A percentile compares a stretch with the other conserved stretches of the same genome.
Evolutionary conservation across 2,113 vertebrate species (phyloP).

Genomic region (Salvelinus sp.): DNA sequence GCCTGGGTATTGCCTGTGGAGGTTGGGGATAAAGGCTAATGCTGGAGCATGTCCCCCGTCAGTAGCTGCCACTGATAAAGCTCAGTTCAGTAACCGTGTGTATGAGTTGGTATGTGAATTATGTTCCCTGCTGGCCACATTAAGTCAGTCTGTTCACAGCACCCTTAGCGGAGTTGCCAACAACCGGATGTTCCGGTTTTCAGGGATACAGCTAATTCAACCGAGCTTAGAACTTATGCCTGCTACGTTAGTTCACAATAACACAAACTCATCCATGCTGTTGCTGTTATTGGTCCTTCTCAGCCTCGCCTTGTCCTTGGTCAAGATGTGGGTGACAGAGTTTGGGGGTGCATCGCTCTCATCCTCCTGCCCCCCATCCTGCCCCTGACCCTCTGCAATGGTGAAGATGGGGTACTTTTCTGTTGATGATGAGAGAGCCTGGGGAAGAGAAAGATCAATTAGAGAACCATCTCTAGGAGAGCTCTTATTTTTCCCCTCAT

Average conservation of each 20-base stretch:
- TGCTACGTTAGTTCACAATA: slow-evolving; percentile 67
- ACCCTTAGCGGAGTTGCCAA: no score
- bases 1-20: neutral
- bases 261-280: slow-evolving; percentile 84
- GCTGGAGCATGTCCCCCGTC: neutral
- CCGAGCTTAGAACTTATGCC: no score
- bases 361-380: slow-evolving; percentile 65
- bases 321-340: slow-evolving; percentile 47
- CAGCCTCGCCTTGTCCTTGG: slow-evolving; percentile 41
- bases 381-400: slow-evolving; percentile 77
- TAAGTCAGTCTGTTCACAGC: neutral
- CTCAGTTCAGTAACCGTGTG: slow-evolving; percentile 4
- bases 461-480: neutral
- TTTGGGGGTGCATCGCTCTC: slow-evolving; percentile 42
- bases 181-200: no score
- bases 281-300: slow-evolving; percentile 54
- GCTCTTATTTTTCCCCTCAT: neutral
- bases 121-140: neutral
- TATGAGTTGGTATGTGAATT: neutral
- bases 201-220: no score
- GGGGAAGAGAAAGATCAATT: neutral
- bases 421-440: slow-evolving; percentile 78
- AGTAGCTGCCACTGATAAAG: slow-evolving; percentile 11
- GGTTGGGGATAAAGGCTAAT: neutral
- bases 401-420: slow-evolving; percentile 88